Conservation (phyloP, 2,113 vertebrate genomes). For the Bettongia penicillata region DNA sequence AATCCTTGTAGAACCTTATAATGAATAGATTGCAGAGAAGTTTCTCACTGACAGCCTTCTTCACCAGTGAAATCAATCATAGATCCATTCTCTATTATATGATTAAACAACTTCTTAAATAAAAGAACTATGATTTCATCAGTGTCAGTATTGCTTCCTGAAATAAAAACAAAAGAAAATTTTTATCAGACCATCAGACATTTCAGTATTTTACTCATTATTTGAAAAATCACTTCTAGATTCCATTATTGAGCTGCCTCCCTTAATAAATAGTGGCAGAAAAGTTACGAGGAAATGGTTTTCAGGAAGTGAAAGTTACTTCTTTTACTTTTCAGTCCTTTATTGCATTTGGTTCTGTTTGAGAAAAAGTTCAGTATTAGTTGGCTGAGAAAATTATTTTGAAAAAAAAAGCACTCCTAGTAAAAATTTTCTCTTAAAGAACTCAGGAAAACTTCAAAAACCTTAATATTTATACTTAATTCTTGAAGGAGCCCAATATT, state of each 20-base stretch:
- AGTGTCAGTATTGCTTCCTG: neutral
- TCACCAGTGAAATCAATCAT: neutral
- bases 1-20: neutral
- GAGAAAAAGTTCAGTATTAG: slow-evolving; percentile 25
- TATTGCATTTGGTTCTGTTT: slow-evolving; percentile 23
- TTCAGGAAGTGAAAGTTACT: neutral
- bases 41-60: neutral
- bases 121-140: neutral
- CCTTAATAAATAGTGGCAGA: neutral
- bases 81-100: neutral
- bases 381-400: slow-evolving; percentile 33
- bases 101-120: neutral
- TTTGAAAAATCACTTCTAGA: neutral
- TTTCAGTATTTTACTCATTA: neutral
- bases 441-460: no score
- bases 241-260: neutral
- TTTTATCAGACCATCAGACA: neutral
- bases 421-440: neutral
- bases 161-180: neutral
- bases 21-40: neutral
- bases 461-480: no score
- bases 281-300: neutral
- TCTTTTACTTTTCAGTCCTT: slow-evolving; percentile 7
- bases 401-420: slow-evolving; percentile 1
- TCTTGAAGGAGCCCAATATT: no score